A percentile compares a stretch with the other conserved stretches of the same genome.
Evolutionary conservation across 2,888 invertebrate species (phyloP).

Genomic region (Ypsolopha sequella): DNA sequence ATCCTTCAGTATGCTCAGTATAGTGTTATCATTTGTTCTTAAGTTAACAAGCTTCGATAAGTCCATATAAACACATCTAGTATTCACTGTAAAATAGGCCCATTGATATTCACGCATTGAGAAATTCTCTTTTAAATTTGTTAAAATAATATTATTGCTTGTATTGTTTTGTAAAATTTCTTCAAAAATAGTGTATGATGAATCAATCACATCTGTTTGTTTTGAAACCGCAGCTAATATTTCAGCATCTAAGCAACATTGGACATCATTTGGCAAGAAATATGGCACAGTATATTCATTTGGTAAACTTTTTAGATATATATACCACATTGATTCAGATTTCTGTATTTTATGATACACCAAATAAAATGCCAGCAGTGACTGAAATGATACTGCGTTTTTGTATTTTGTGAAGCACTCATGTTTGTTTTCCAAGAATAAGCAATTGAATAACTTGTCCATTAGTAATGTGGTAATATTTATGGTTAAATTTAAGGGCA

Average conservation of each 20-base stretch:
- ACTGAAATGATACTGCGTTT: conserved; percentile 73
- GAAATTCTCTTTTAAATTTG: conserved; percentile 45
- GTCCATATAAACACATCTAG: conserved; percentile 84
- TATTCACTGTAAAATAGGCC: conserved; percentile 89
- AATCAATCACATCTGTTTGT: conserved; percentile 58
- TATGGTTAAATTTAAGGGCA: conserved; percentile 73
- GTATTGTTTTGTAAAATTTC: conserved; percentile 43
- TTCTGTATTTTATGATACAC: conserved; percentile 74
- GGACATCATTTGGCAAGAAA: conserved; percentile 71
- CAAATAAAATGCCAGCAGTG: conserved; percentile 81
- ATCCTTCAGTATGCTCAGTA: conserved; percentile 61
- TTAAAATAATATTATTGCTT: conserved; percentile 48
- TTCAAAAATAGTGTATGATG: conserved; percentile 52
- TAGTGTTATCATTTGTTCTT: conserved; percentile 42
- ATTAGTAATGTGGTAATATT: conserved; percentile 69
- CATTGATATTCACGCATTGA: conserved; percentile 74
- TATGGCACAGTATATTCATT: conserved; percentile 75
- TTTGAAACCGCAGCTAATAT: conserved; percentile 63
- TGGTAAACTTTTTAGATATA: conserved; percentile 80
- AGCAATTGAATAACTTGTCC: conserved; percentile 63
- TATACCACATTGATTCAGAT: conserved; percentile 66
- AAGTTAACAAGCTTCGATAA: conserved; percentile 52
- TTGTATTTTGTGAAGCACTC: conserved; percentile 50
- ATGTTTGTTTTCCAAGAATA: conserved; percentile 47
- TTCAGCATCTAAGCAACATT: conserved; percentile 67